Conservation (phyloP, 2,797 vertebrate genomes). For the Lerista edwardsae region DNA sequence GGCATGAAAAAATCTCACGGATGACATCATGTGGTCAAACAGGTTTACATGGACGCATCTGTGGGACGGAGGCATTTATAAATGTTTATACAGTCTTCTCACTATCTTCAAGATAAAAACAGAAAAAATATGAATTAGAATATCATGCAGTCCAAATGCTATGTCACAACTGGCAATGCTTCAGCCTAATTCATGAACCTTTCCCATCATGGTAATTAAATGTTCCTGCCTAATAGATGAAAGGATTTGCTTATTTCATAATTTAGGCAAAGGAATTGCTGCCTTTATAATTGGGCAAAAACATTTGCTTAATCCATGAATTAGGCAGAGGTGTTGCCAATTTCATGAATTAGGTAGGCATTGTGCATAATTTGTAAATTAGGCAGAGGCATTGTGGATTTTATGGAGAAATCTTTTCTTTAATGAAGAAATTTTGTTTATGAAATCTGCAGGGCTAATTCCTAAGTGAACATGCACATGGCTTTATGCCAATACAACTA, state of each 20-base stretch:
- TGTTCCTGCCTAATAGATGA: conserved; percentile 19
- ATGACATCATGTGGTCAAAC: background rate
- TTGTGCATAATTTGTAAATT: conserved; percentile 18
- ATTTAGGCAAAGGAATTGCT: background rate
- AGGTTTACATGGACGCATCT: background rate
- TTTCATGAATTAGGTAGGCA: background rate
- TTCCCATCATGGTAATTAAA: conserved; percentile 18
- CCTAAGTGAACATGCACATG: background rate
- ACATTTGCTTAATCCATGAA: conserved; percentile 7
- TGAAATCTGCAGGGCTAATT: background rate
- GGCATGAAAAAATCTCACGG: background rate
- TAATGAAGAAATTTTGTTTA: background rate
- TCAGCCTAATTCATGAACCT: background rate
- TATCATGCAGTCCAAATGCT: background rate
- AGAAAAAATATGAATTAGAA: background rate
- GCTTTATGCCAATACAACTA: background rate
- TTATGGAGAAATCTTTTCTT: background rate
- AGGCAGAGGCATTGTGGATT: conserved; percentile 1
- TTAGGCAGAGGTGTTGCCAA: background rate
- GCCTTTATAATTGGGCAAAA: conserved; percentile 19
- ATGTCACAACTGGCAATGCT: background rate
- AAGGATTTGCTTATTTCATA: conserved; percentile 11
- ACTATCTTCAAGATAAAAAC: background rate
- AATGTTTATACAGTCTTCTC: background rate
- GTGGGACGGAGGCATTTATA: background rate